Conservation (phyloP, 2,113 vertebrate genomes). For the Ginglymostoma cirratum region DNA sequence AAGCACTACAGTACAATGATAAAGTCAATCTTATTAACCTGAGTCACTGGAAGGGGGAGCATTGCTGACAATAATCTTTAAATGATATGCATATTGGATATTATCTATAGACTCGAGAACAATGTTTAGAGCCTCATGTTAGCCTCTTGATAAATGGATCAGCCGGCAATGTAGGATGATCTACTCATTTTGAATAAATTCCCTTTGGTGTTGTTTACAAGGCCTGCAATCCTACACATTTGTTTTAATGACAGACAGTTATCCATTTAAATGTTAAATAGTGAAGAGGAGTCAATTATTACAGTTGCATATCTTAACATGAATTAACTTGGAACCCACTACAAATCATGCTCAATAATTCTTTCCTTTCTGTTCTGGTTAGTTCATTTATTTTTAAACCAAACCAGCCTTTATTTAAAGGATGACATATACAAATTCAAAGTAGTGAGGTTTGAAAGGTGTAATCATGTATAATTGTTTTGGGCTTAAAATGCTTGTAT, state of each 20-base stretch:
- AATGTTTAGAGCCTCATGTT: conserved; percentile 3
- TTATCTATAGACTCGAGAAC: conserved; percentile 10
- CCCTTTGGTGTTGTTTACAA: not conserved
- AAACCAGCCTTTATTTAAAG: not conserved
- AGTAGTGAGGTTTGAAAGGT: not conserved
- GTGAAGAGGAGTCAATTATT: not conserved
- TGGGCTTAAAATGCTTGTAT: not conserved
- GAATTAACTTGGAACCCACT: not conserved
- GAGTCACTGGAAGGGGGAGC: not conserved
- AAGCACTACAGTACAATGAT: conserved; percentile 4
- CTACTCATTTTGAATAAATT: conserved; percentile 16
- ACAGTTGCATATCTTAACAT: not conserved
- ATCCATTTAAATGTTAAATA: conserved; percentile 20
- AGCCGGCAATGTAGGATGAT: not conserved
- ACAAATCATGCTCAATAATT: not conserved
- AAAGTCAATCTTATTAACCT: conserved; percentile 33
- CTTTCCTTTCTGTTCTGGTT: not conserved
- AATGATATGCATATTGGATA: conserved; percentile 21
- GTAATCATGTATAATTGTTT: not conserved
- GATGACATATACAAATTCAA: not conserved
- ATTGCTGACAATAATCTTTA: conserved; percentile 6
- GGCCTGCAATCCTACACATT: not conserved
- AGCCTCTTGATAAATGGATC: conserved; percentile 20
- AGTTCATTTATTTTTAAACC: not conserved
- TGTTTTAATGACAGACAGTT: conserved; percentile 31